Percentiles rank a stretch among this genome's conserved stretches.
Evolutionary conservation across 2,797 vertebrate genomes (phyloP).

Genomic region (Eurystomus glaucurus): DNA sequence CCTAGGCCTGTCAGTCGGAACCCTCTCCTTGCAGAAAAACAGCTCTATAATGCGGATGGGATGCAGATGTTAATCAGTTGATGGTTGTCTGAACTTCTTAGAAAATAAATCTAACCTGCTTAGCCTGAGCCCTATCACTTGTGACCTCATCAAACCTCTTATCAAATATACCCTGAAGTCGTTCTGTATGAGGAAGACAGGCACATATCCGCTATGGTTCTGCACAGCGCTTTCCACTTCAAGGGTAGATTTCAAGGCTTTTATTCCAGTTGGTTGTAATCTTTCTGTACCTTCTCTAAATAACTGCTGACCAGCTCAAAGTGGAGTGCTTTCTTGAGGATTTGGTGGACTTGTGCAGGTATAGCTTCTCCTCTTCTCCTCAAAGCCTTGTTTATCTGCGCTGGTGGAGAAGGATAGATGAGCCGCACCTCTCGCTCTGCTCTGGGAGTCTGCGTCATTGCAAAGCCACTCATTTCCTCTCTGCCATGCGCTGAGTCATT

Average conservation of each 20-base stretch:
- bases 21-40: neutral
- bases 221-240: neutral
- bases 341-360: neutral
- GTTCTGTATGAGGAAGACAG: neutral
- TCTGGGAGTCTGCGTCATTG: neutral
- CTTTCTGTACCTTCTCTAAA: neutral
- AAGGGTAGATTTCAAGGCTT: neutral
- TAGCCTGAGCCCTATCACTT: neutral
- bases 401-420: neutral
- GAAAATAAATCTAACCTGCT: neutral
- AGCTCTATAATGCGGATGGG: neutral
- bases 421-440: neutral
- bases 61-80: neutral
- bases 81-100: neutral
- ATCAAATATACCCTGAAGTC: neutral
- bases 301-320: neutral
- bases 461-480: constrained; percentile 39
- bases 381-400: neutral
- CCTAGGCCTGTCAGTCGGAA: neutral
- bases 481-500: neutral
- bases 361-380: neutral
- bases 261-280: neutral
- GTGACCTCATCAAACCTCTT: neutral
- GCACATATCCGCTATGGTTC: neutral
- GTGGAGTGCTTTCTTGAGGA: neutral